Evolutionary conservation across 1,140 invertebrate genomes (phyloP).

Genomic region (Trissolcus basalis): DNA sequence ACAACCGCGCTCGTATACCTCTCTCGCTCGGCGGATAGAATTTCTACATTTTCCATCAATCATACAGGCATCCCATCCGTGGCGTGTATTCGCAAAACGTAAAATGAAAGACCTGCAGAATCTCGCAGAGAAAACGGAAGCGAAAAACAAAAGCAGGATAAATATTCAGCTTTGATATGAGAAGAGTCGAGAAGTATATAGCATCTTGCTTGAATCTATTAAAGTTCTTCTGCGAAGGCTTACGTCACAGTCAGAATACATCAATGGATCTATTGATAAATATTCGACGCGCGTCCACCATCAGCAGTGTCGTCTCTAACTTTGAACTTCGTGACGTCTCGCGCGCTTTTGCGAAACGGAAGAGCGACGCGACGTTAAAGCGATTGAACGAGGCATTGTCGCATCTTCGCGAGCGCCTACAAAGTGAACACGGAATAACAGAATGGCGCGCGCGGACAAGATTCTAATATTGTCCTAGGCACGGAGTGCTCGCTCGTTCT

Average conservation of each 20-base stretch:
- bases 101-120: too few species aligned
- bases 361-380: constrained; percentile 1
- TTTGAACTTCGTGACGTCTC: constrained; percentile 29
- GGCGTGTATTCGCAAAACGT: too few species aligned
- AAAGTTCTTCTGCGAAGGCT: constrained; percentile 20
- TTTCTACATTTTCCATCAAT: too few species aligned
- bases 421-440: constrained; percentile 30
- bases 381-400: constrained; percentile 10
- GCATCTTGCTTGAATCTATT: constrained; percentile 14
- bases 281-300: constrained; percentile 15
- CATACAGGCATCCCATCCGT: too few species aligned
- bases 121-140: too few species aligned
- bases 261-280: constrained; percentile 43
- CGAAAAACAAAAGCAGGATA: not conserved
- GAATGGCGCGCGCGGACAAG: constrained; percentile 55
- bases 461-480: constrained; percentile 75
- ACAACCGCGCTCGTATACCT: too few species aligned
- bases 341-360: constrained; percentile 15
- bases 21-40: too few species aligned
- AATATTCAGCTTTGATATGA: not conserved
- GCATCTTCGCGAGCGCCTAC: constrained; percentile 13
- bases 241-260: constrained; percentile 16
- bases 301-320: constrained; percentile 12
- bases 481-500: constrained; percentile 53
- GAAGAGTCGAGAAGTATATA: not conserved